A percentile compares a stretch with the other conserved stretches of the same genome.
Evolutionary conservation across 1,140 invertebrate genomes (phyloP).

Genomic region (Heliothis virescens): DNA sequence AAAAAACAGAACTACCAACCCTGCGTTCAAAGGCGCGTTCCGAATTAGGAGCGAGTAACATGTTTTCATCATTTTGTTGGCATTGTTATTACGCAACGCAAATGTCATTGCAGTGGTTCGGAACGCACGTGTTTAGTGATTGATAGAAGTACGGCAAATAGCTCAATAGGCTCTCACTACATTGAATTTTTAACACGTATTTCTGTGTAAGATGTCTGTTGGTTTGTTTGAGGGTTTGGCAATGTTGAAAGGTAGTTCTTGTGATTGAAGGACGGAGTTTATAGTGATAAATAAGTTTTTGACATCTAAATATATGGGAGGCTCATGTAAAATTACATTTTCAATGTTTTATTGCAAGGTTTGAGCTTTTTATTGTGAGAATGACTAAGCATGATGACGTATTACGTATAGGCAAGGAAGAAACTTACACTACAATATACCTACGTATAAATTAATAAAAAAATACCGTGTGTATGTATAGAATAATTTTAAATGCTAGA

Average conservation of each 20-base stretch:
- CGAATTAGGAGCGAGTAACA: constrained; percentile 53
- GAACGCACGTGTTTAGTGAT: constrained; percentile 51
- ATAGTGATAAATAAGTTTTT: no score
- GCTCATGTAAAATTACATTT: no score
- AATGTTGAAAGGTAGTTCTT: neutral
- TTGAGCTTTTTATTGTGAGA: no score
- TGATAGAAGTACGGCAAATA: constrained; percentile 49
- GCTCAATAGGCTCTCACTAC: constrained; percentile 7
- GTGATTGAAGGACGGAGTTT: neutral
- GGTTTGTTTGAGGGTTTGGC: neutral
- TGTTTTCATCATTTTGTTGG: constrained; percentile 63
- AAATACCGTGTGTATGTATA: no score
- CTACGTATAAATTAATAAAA: no score
- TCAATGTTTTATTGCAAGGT: no score
- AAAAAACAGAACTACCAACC: neutral
- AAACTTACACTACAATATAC: no score
- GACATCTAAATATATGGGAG: no score
- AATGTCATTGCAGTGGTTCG: constrained; percentile 54
- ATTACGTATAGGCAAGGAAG: no score
- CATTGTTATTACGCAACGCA: constrained; percentile 54
- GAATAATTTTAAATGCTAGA: neutral
- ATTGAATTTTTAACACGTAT: neutral
- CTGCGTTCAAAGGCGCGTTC: constrained; percentile 19
- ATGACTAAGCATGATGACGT: no score
- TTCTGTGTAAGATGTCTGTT: neutral